These are phyloP conservation scores for Cordylochernes scorpioides DNA, from an alignment of 2,888 invertebrate genomes.

Conservation along the genomic window DNA sequence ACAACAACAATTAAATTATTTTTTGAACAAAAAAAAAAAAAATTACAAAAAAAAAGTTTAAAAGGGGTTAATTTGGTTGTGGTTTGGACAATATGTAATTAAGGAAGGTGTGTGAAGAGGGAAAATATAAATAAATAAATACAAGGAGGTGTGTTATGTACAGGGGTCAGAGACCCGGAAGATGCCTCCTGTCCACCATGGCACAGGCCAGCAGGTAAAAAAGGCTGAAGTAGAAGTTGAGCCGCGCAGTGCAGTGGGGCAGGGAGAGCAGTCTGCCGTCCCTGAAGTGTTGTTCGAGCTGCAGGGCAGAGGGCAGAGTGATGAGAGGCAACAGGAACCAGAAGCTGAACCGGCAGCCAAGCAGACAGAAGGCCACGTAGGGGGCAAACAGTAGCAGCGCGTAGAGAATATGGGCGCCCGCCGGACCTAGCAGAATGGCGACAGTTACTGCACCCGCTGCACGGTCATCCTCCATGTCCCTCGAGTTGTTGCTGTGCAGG, in stretches of 20 bases:
- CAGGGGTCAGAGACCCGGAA: slow-evolving; percentile 10
- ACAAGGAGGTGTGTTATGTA: too few relatives aligned
- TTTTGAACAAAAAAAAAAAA: too few relatives aligned
- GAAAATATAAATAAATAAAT: too few relatives aligned
- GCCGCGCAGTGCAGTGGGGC: slow-evolving; percentile 59
- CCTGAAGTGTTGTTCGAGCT: slow-evolving; percentile 63
- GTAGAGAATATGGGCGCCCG: slow-evolving; percentile 67
- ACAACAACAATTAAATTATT: too few relatives aligned
- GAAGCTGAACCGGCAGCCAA: slow-evolving; percentile 49
- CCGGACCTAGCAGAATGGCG: slow-evolving; percentile 72
- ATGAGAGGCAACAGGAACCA: slow-evolving; percentile 70
- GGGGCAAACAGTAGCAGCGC: slow-evolving; percentile 67
- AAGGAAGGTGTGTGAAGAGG: too few relatives aligned
- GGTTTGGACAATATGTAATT: too few relatives aligned
- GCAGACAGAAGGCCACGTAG: slow-evolving; percentile 61
- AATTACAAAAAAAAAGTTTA: too few relatives aligned
- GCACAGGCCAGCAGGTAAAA: slow-evolving; percentile 45
- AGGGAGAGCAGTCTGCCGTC: slow-evolving; percentile 48
- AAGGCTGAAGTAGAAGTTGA: slow-evolving; percentile 70
- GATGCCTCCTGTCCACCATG: slow-evolving; percentile 9
- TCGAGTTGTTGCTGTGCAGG: slow-evolving; percentile 74
- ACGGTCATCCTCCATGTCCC: slow-evolving; percentile 62
- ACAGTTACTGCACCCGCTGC: slow-evolving; percentile 75
- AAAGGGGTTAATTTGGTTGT: too few relatives aligned
- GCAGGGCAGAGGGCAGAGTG: slow-evolving; percentile 62